These are phyloP conservation scores for Danio jaintianensis DNA, from an alignment of 2,797 vertebrate genomes.

Conservation along the genomic window DNA sequence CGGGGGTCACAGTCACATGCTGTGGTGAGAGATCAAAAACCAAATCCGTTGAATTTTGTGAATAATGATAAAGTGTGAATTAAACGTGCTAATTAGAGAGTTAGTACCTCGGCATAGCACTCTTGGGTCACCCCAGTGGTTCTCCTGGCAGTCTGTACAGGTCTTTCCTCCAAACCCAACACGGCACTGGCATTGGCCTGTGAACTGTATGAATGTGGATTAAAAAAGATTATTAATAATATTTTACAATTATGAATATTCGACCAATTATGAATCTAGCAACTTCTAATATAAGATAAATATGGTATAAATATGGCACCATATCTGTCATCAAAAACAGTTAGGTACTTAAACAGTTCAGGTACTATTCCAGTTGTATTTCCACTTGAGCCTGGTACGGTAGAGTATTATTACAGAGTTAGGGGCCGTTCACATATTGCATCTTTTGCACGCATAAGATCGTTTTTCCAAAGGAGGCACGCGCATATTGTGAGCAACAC, in stretches of 20 bases:
- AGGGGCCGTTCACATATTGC: too few relatives aligned
- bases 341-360: too few relatives aligned
- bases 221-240: not conserved
- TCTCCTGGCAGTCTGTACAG: conserved; percentile 92
- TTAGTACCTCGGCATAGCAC: conserved; percentile 88
- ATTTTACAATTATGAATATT: not conserved
- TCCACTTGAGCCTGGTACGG: too few relatives aligned
- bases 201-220: conserved; percentile 79
- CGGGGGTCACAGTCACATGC: conserved; percentile 92
- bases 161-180: conserved; percentile 91
- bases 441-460: too few relatives aligned
- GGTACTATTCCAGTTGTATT: too few relatives aligned
- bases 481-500: too few relatives aligned
- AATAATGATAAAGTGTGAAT: not conserved
- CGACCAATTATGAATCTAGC: not conserved
- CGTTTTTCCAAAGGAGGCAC: too few relatives aligned
- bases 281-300: not conserved
- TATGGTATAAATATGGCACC: too few relatives aligned
- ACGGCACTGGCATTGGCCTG: conserved; percentile 92
- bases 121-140: conserved; percentile 92
- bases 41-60: conserved; percentile 7
- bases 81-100: not conserved
- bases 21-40: conserved; percentile 61
- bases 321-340: not conserved
- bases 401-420: too few relatives aligned